These are phyloP conservation scores for Tokudaia tokunoshimensis DNA, from an alignment of 2,797 vertebrate species.

Conservation along the genomic window DNA sequence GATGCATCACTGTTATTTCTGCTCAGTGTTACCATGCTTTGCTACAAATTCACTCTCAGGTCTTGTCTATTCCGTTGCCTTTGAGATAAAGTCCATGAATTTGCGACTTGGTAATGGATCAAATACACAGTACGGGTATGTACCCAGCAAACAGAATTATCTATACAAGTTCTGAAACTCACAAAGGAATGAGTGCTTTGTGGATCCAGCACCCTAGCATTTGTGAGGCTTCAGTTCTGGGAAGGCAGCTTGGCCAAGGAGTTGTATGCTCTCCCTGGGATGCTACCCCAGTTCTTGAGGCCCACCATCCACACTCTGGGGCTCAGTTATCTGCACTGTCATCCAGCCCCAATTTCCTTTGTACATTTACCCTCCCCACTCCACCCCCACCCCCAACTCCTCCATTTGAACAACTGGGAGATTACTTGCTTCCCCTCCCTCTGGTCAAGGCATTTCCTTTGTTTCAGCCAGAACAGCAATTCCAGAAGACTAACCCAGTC, in stretches of 20 bases:
- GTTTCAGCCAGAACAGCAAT: background rate
- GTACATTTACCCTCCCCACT: too few species aligned
- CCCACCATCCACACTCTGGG: background rate
- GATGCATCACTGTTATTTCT: background rate
- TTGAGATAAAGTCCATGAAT: background rate
- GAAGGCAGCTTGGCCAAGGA: background rate
- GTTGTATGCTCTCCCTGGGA: background rate
- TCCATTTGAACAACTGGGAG: rapidly evolving
- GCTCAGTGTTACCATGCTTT: background rate
- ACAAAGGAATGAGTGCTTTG: background rate
- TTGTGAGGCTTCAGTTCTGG: background rate
- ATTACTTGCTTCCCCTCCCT: background rate
- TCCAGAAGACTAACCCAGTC: background rate
- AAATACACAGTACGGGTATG: background rate
- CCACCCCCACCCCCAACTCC: rapidly evolving
- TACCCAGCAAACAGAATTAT: background rate
- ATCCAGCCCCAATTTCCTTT: too few species aligned
- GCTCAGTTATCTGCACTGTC: background rate
- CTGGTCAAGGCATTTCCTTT: background rate
- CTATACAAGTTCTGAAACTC: background rate
- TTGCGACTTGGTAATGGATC: background rate
- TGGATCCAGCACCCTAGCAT: background rate
- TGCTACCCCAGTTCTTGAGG: background rate
- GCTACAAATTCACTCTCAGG: background rate
- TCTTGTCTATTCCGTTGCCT: background rate